Evolutionary conservation across 2,888 invertebrate species (phyloP), one percentile per base, ranked within the genome.

Genomic region (Drosophila subquinaria): DNA sequence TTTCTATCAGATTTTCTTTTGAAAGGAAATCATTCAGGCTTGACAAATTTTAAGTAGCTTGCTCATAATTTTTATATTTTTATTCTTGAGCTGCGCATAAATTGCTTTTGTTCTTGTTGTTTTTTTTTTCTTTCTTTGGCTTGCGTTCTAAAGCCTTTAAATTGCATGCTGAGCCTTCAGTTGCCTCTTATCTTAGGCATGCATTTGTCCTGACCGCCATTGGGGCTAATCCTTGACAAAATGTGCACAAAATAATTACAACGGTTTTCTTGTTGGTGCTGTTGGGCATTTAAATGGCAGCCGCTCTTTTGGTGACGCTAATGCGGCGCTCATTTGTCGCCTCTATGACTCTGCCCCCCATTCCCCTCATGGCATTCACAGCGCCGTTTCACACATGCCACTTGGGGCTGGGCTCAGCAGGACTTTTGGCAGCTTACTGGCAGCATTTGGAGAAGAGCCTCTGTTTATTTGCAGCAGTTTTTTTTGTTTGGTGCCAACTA

Each of bases 311-410:
- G 74, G 74, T 69, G 68, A 70, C 79, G 79, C 75, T 79, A 79
- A 81, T 81, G 82, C 79, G 74, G 71, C 50, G 72, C 72, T 82
- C 68, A 82, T 82, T 82, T 82, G 83, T 71, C 77, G 82, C 69
- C 68, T 69, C 30, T 60, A 57, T 42, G 60, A 40, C 63, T 66
- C 55, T 35, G 40, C 60, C 13, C 11, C 40, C 3, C 17, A 53
- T 8, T 43, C 27, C 11, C 17, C 11, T 6, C 40, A 15, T 20
- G 1, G 20, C 23, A 17, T 30, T 38, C 45, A 43, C 2, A 15
- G 71, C 53, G 40, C 35, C 51, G 57, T 52, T 55, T 60, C 76
- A 66, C 64, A 82, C 68, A 76, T 78, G 81, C 40, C 73, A 81
- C 64, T 79, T 63, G 50, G 62, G 35, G 5, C 53, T 30, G 56